phyloP scores from a whole-genome alignment of 2,888 invertebrate species.

The Hylaea fasciaria region DNA sequence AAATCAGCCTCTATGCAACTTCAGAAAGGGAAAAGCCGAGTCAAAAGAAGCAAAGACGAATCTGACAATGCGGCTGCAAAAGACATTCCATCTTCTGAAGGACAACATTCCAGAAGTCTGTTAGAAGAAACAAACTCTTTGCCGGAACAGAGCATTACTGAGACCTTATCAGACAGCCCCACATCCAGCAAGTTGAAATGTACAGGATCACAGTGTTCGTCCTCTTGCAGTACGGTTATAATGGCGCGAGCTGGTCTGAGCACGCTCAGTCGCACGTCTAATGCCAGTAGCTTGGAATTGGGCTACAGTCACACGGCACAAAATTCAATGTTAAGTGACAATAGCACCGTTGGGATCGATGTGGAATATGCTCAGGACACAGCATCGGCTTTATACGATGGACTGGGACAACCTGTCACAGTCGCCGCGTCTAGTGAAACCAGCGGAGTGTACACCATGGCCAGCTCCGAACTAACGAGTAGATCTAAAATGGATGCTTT shows the following conservation, averaged over 20 bases:
- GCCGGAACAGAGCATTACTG: conserved; percentile 75
- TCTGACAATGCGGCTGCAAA: conserved; percentile 55
- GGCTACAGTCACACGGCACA: conserved; percentile 95
- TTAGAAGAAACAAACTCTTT: conserved; percentile 68
- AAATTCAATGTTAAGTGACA: conserved; percentile 91
- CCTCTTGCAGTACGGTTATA: conserved; percentile 95
- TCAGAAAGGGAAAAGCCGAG: conserved; percentile 65
- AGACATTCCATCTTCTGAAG: conserved; percentile 58
- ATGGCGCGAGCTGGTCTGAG: conserved; percentile 84
- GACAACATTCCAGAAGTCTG: conserved; percentile 55
- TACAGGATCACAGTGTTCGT: conserved; percentile 93
- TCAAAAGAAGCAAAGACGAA: conserved; percentile 67
- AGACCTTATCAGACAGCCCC: conserved; percentile 83
- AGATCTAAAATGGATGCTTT: conserved; percentile 85
- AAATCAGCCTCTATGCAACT: conserved; percentile 74
- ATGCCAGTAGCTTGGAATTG: conserved; percentile 92
- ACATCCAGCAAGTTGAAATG: conserved; percentile 86
- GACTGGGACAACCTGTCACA: conserved; percentile 81
- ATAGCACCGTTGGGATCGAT: conserved; percentile 87
- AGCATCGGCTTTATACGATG: conserved; percentile 85
- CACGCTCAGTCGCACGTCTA: conserved; percentile 87
- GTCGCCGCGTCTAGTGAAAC: conserved; percentile 91
- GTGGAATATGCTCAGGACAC: conserved; percentile 86
- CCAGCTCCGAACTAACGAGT: conserved; percentile 87
- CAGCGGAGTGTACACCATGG: conserved; percentile 93